A percentile compares a stretch with the other conserved stretches of the same genome.
Conservation (phyloP, 1,140 invertebrate genomes). For the Phocides pigmalion region DNA sequence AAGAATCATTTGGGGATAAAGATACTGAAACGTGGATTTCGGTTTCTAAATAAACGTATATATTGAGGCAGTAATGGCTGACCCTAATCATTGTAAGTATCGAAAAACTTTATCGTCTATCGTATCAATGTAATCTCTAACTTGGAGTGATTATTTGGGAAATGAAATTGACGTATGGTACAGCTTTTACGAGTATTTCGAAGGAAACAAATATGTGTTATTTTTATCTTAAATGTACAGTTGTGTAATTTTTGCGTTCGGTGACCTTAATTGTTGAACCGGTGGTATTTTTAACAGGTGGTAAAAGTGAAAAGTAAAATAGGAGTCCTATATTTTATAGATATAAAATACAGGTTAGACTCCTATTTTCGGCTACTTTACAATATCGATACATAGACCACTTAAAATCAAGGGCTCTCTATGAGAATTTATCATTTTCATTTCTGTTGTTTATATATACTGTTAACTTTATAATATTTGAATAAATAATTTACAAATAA, state of each 20-base stretch:
- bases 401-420: too few relatives aligned
- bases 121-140: neutral
- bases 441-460: too few relatives aligned
- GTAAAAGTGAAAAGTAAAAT: too few relatives aligned
- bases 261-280: too few relatives aligned
- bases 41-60: neutral
- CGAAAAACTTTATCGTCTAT: neutral
- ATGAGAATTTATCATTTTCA: too few relatives aligned
- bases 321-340: too few relatives aligned
- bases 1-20: neutral
- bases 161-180: neutral
- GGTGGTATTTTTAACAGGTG: too few relatives aligned
- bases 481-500: too few relatives aligned
- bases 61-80: neutral
- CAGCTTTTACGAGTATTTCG: neutral
- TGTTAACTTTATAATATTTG: too few relatives aligned
- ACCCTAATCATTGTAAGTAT: conserved; percentile 7
- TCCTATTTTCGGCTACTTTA: too few relatives aligned
- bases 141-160: neutral
- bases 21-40: neutral
- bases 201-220: neutral
- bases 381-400: too few relatives aligned
- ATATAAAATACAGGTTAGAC: too few relatives aligned
- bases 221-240: neutral
- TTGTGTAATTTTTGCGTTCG: neutral